Base-by-base conservation (phyloP, 2,113 vertebrate species). In the Hippocampus comes region DNA sequence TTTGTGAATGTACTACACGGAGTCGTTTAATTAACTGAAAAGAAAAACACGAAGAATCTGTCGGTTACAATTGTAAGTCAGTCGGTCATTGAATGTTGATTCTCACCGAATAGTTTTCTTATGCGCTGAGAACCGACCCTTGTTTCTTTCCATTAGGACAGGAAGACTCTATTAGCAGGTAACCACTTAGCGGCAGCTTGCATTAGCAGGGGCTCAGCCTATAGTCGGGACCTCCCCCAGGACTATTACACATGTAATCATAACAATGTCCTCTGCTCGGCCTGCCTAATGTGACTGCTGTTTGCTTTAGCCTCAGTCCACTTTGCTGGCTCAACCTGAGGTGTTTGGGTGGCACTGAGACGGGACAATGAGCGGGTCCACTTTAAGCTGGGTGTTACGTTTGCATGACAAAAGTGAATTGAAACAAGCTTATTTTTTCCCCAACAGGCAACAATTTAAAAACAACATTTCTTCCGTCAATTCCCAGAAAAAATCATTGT, bases 191-290 rank as follows among this genome's bases (percentile, higher is more conserved):
- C 78, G 57, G 86, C 75, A 77, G 78, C 74, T 64, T 79, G 85
- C 87, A 91, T 93, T 91, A 89, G 86, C 34, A 41, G 48, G 71
- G 72, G 64, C 84, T 71, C 67, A 34, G 67, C 80, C 75, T 68
- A 17, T 5, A 70, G 82, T 79, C 79, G 79, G 61, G 5, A 77
- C 76, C 79, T 90, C 89, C 87, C 86, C 61, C 74, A 86, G 88
- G 88, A 91, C 91, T 88, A 90, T 92, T 91, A 92, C 76, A 78
- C 79, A 61, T 71, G 81, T 80, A 90, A 90, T 85, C 85, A 92
- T 87, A 92, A 93, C 90, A 92, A 78, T 83, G 89, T 81, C 89
- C 83, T 81, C 84, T 78, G 83, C 84, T 76, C 67, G 77, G 60
- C 79, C 78, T 27, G 87, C 76, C 86, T 91, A 88, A 91, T 89